These are phyloP conservation scores for Elegia similella DNA, from an alignment of 2,888 invertebrate genomes.

Conservation along the genomic window DNA sequence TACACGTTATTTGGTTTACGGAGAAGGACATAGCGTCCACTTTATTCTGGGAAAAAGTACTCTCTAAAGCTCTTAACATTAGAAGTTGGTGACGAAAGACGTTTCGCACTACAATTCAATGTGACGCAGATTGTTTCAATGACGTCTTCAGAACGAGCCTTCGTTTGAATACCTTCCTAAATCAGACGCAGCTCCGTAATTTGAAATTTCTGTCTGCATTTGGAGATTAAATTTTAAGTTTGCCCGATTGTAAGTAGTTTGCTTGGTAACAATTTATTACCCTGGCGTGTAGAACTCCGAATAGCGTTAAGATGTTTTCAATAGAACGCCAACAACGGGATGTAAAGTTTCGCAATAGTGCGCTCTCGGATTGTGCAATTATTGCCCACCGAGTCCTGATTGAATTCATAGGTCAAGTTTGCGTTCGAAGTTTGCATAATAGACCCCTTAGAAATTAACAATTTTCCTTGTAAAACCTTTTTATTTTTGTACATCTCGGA, in stretches of 20 bases:
- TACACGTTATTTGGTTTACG: no score
- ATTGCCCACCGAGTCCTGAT: conserved; percentile 72
- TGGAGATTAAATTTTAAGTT: conserved; percentile 71
- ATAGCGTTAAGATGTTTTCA: conserved; percentile 73
- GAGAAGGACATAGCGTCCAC: no score
- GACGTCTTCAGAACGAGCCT: conserved; percentile 35
- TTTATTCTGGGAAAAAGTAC: no score
- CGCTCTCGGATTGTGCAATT: conserved; percentile 67
- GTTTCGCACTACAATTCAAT: conserved; percentile 30
- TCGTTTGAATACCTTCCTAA: conserved; percentile 38
- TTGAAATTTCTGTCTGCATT: conserved; percentile 62
- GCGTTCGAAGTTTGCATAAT: conserved; percentile 67
- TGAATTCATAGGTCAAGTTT: conserved; percentile 77
- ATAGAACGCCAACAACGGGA: conserved; percentile 69
- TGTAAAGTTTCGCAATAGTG: conserved; percentile 72
- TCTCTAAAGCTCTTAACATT: conserved; percentile 27
- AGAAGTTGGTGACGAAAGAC: conserved; percentile 20
- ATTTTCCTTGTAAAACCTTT: conserved; percentile 47
- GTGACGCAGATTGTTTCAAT: conserved; percentile 39
- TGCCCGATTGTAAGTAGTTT: conserved; percentile 64
- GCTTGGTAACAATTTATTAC: conserved; percentile 66
- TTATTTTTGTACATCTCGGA: conserved; percentile 43
- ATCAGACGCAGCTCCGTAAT: conserved; percentile 46
- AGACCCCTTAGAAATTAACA: conserved; percentile 63
- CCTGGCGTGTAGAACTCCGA: conserved; percentile 57